Evolutionary conservation across 2,113 vertebrate genomes (phyloP), one percentile per base, ranked within the genome.

Genomic region (Egretta garzetta): DNA sequence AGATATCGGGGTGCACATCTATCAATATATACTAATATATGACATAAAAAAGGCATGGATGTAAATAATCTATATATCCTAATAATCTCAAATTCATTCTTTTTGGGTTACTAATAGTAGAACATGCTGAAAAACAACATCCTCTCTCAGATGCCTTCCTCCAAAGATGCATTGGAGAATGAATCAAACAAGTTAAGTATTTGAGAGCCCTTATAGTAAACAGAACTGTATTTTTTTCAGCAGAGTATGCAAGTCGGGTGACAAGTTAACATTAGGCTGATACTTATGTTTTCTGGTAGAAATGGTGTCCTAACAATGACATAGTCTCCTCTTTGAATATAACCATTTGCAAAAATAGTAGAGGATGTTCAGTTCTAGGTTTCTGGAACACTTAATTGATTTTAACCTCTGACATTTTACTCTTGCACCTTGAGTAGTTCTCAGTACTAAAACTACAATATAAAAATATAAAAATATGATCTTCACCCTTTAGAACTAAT

Each of bases 341-440:
- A 86, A 28, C 3, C 2, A 32, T 50, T 50, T 59, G 9, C 41
- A 47, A 39, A 80, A 27, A 41, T 6, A n/a, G 28, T 39, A 75
- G 15, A 79, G 6, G 14, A 27, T 43, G 6, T 35, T 43, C 56
- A 2, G 0, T 47, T 60, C 27, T 37, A 45, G 10, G 5, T 33
- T 60, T 91, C 73, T 90, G 6, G 13, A 70, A 63, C 14, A 47
- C 2, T 63, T 79, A 19, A 6, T 80, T 89, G 9, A 68, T 89
- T 91, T 87, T 73, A 84, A 63, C 4, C 4, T 52, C 67, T 5
- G 3, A 27, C 15, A 35, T 22, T 39, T 85, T 66, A 30, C 2
- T 81, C 27, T 66, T 0, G 0, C 5, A 56, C 7, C 3, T 82
- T 71, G 41, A 53, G 14, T n/a, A 53, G 1, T 67, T 67, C 47